Conservation (phyloP, 2,113 vertebrate genomes). For the Callochromis pleurospilus region DNA sequence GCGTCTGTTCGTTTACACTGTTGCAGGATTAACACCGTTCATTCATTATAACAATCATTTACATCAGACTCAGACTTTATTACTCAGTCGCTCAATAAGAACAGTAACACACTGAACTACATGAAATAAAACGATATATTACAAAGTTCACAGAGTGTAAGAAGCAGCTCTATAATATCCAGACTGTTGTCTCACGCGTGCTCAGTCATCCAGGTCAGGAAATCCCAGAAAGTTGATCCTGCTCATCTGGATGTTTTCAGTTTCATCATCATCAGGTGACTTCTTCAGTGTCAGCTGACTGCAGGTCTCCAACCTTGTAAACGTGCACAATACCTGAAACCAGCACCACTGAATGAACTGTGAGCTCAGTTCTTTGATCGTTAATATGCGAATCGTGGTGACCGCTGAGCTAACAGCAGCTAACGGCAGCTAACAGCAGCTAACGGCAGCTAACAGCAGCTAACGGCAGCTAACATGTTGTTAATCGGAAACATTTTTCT, state of each 20-base stretch:
- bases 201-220: background rate
- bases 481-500: background rate
- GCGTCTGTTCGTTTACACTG: background rate
- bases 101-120: background rate
- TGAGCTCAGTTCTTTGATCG: background rate
- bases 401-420: background rate
- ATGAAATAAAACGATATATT: accelerated
- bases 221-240: background rate
- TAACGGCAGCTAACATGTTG: background rate
- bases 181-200: background rate
- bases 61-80: background rate
- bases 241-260: background rate
- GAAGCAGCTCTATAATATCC: background rate
- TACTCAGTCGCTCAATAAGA: background rate
- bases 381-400: accelerated
- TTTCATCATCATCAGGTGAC: background rate
- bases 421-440: too few relatives aligned
- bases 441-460: too few relatives aligned
- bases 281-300: background rate
- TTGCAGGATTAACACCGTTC: background rate
- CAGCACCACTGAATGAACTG: background rate
- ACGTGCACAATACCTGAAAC: background rate
- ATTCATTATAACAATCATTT: background rate
- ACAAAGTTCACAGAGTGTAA: accelerated
- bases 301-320: background rate